Percentiles rank a stretch among this genome's conserved stretches.
phyloP scores from a whole-genome alignment of 1,140 invertebrate species.

The Probaryconus sp. region DNA sequence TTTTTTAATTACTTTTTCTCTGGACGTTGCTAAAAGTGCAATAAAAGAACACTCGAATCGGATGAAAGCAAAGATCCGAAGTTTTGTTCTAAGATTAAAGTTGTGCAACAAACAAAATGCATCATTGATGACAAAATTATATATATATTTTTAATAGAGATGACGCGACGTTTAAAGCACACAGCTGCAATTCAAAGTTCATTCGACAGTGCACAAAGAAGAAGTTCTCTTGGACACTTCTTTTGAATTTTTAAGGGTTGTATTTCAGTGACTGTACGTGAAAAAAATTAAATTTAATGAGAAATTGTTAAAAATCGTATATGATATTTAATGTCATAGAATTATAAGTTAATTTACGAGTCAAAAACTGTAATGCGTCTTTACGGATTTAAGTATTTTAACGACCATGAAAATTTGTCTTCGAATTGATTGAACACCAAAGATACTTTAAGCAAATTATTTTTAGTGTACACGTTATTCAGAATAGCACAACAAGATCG shows the following conservation, averaged over 20 bases:
- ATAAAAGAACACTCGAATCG: no score
- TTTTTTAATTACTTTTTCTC: neutral
- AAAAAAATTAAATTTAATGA: no score
- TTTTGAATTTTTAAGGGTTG: no score
- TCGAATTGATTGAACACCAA: slow-evolving; percentile 3
- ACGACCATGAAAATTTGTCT: slow-evolving; percentile 5
- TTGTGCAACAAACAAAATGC: slow-evolving; percentile 35
- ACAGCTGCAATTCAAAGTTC: slow-evolving; percentile 38
- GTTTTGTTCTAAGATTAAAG: slow-evolving; percentile 1
- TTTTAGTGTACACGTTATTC: slow-evolving; percentile 6
- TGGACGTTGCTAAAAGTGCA: neutral
- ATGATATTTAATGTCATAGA: no score
- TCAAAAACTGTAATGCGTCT: no score
- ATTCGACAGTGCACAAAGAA: slow-evolving; percentile 13
- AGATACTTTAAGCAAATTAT: slow-evolving; percentile 4
- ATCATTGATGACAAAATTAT: slow-evolving; percentile 4
- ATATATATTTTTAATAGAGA: slow-evolving; percentile 37
- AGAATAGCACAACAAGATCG: neutral
- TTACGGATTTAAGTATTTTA: no score
- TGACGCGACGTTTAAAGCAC: slow-evolving; percentile 22
- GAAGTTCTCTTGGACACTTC: neutral
- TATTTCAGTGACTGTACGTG: no score
- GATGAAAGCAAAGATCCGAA: slow-evolving; percentile 8
- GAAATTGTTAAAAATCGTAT: no score
- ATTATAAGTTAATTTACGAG: no score